Evolutionary conservation across 1,140 invertebrate genomes (phyloP).

Genomic region (Drosophila sulfurigaster): DNA sequence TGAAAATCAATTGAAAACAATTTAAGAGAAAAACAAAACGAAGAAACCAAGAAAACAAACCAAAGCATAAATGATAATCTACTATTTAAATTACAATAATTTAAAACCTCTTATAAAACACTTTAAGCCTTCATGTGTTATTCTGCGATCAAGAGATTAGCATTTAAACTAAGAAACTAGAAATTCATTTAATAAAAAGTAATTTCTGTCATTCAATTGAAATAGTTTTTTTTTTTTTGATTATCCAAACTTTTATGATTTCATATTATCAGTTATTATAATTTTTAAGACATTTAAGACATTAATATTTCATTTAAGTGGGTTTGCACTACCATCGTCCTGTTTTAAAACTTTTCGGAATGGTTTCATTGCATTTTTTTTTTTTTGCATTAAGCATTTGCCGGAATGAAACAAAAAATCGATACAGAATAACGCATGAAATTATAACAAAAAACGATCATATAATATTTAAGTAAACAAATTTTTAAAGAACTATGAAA

Average conservation of each 20-base stretch:
- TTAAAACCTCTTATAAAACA: conserved; percentile 5
- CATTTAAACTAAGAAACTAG: background rate
- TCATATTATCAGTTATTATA: conserved; percentile 1
- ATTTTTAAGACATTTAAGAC: background rate
- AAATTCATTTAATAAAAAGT: too few species aligned
- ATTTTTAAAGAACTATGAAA: conserved; percentile 12
- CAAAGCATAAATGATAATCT: conserved; percentile 19
- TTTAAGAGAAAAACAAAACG: background rate
- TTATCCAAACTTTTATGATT: too few species aligned
- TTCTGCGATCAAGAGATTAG: conserved; percentile 25
- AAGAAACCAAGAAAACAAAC: conserved; percentile 7
- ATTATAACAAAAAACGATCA: conserved; percentile 48
- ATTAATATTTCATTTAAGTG: too few species aligned
- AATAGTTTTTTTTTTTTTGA: too few species aligned
- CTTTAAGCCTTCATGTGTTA: conserved; percentile 58
- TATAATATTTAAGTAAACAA: conserved; percentile 56
- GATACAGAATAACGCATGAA: conserved; percentile 65
- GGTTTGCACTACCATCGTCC: background rate
- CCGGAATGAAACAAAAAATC: background rate
- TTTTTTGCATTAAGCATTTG: background rate
- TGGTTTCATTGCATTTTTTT: background rate
- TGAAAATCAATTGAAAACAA: conserved; percentile 17
- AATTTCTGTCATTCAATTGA: too few species aligned
- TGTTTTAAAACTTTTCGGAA: background rate
- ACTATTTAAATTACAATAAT: conserved; percentile 22